Percentiles rank a stretch among this genome's conserved stretches.
Evolutionary conservation across 2,113 vertebrate genomes (phyloP).

Genomic region (Piprites chloris): DNA sequence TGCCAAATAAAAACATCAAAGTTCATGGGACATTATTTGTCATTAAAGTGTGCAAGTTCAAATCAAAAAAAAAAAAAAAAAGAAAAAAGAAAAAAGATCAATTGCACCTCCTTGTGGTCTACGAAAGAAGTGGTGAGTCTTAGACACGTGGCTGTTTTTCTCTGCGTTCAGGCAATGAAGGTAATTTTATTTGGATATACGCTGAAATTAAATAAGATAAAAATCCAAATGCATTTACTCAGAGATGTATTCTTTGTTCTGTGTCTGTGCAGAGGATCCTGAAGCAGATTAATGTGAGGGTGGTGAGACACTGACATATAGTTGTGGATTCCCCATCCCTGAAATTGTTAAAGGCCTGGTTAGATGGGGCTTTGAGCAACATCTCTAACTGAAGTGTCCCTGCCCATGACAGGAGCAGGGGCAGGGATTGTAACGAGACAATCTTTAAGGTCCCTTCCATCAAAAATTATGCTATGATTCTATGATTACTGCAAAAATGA

Average conservation of each 20-base stretch:
- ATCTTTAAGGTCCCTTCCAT: not conserved
- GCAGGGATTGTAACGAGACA: not conserved
- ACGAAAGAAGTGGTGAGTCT: not conserved
- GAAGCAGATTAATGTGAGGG: not conserved
- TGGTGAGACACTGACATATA: not conserved
- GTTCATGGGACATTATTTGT: not conserved
- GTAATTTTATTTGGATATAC: not conserved
- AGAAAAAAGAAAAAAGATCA: not conserved
- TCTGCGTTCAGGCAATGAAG: not conserved
- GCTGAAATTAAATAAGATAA: not conserved
- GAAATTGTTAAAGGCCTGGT: too few relatives aligned
- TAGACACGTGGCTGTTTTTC: not conserved
- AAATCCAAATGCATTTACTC: not conserved
- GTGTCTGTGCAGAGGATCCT: not conserved
- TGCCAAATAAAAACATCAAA: not conserved
- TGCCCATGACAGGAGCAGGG: not conserved
- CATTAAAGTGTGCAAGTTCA: not conserved
- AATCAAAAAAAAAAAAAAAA: not conserved
- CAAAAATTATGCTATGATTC: not conserved
- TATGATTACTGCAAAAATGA: not conserved
- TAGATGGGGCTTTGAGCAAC: not conserved
- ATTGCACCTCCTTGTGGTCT: conserved; percentile 60
- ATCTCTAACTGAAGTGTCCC: not conserved
- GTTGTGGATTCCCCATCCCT: not conserved
- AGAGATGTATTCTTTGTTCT: not conserved